Evolutionary conservation across 2,113 vertebrate genomes (phyloP).

Genomic region (Reinhardtius hippoglossoides): DNA sequence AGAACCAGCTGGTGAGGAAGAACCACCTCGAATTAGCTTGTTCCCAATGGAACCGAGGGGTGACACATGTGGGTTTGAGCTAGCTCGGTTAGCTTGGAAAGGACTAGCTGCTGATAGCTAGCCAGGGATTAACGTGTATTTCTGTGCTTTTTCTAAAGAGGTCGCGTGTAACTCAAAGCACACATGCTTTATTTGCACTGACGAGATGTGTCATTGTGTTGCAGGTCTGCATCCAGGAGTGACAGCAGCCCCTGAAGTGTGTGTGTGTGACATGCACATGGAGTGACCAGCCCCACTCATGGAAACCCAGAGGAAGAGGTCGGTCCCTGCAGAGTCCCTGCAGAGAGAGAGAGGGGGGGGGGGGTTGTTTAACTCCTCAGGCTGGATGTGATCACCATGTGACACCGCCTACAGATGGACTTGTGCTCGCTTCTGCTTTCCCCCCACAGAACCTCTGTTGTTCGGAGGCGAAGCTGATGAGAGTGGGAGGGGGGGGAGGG

Average conservation of each 20-base stretch:
- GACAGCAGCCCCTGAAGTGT: neutral
- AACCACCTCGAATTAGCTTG: neutral
- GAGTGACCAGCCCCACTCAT: conserved; percentile 44
- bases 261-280: conserved; percentile 23
- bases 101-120: conserved; percentile 28
- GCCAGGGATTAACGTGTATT: neutral
- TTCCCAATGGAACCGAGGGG: neutral
- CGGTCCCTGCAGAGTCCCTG: neutral
- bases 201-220: neutral
- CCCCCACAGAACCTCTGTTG: conserved; percentile 45
- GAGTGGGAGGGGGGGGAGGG: too few relatives aligned
- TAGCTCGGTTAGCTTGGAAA: conserved; percentile 19
- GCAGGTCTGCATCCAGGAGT: neutral
- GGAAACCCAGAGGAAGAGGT: conserved; percentile 73
- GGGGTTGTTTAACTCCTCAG: conserved; percentile 3
- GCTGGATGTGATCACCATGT: conserved; percentile 63
- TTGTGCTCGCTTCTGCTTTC: conserved; percentile 49
- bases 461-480: conserved; percentile 2
- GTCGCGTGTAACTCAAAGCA: neutral
- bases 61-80: conserved; percentile 15
- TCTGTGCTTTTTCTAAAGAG: neutral
- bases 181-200: neutral
- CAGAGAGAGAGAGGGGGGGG: neutral
- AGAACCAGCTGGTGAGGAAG: conserved; percentile 11
- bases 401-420: conserved; percentile 44